Evolutionary conservation across 37 sponge, comb jelly and placozoan species (phyloP), one percentile per base, ranked within the genome.

Genomic region (Aplysina aerophoba): DNA sequence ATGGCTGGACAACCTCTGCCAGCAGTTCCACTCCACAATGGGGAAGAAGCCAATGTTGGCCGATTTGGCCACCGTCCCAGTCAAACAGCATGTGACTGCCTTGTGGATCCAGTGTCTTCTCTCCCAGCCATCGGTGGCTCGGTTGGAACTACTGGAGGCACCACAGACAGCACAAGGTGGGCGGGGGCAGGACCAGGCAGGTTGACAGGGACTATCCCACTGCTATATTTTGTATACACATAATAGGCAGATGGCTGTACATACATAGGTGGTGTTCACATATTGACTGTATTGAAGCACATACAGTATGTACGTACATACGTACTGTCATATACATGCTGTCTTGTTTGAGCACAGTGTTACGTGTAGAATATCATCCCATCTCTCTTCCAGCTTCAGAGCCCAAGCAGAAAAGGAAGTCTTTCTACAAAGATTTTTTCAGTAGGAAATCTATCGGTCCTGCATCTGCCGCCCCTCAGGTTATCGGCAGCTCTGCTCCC

Each of bases 361-460:
- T n/a, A n/a, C n/a, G n/a, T n/a, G n/a, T n/a, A n/a, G n/a, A n/a
- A n/a, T n/a, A n/a, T n/a, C n/a, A n/a, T n/a, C n/a, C n/a, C 50
- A 11, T 44, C 50, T 8, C 50, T 44, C 8, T 44, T 44, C 4
- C 19, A n/a, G 28, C 71, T 31, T 30, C 71, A 17, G 71, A 69
- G 1, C 17, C 71, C 17, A 69, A 30, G 33, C 34, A n/a, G 71
- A 35, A 69, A 69, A 11, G 34, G 71, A 69, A 69, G 33, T 31
- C 34, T 3, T 69, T 69, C 71, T 30, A 34, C 33, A 30, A 35
- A 36, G 54, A 75, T 25, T 54, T 75, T n/a, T 75, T 75, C 53
- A 40, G 38, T 1, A 17, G 53, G 20, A 75, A 75, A 54, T 36
- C 38, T 53, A 36, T 24, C 14, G 37, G 74, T 41, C 71, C 33